Percentiles rank a stretch among this genome's conserved stretches.
These are phyloP conservation scores for Thalpophila matura DNA, from an alignment of 2,888 invertebrate genomes.

Conservation along the genomic window DNA sequence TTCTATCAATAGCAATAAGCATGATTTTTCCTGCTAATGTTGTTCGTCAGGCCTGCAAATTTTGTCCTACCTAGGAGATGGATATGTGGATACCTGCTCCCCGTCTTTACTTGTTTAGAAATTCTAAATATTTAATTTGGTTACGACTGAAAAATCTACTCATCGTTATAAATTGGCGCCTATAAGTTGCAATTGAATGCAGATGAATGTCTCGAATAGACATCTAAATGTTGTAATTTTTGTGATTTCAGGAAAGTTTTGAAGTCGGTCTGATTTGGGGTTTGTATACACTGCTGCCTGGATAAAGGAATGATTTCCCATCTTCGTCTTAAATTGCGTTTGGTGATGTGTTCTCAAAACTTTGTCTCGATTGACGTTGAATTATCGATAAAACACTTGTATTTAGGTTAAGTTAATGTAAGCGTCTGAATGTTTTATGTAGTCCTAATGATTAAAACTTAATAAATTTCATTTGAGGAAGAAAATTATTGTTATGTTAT, in stretches of 20 bases:
- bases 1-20: constrained; percentile 47
- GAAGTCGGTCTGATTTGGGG: constrained; percentile 81
- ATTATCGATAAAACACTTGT: constrained; percentile 75
- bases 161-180: constrained; percentile 56
- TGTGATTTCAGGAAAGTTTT: constrained; percentile 83
- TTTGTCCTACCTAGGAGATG: constrained; percentile 50
- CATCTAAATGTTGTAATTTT: constrained; percentile 75
- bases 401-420: constrained; percentile 82
- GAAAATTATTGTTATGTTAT: constrained; percentile 49
- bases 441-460: constrained; percentile 72
- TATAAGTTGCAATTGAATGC: constrained; percentile 43
- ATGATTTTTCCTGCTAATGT: constrained; percentile 56
- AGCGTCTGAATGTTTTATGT: constrained; percentile 79
- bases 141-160: constrained; percentile 68
- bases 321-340: constrained; percentile 71
- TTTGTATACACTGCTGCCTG: constrained; percentile 77
- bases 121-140: constrained; percentile 30
- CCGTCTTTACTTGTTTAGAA: constrained; percentile 50
- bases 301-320: constrained; percentile 76
- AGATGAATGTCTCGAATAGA: constrained; percentile 41
- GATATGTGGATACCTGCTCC: constrained; percentile 47
- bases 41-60: constrained; percentile 53
- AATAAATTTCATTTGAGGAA: constrained; percentile 76
- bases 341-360: constrained; percentile 64
- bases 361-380: constrained; percentile 74